phyloP scores from a whole-genome alignment of 2,888 invertebrate species.

The Cerastis leucographa region DNA sequence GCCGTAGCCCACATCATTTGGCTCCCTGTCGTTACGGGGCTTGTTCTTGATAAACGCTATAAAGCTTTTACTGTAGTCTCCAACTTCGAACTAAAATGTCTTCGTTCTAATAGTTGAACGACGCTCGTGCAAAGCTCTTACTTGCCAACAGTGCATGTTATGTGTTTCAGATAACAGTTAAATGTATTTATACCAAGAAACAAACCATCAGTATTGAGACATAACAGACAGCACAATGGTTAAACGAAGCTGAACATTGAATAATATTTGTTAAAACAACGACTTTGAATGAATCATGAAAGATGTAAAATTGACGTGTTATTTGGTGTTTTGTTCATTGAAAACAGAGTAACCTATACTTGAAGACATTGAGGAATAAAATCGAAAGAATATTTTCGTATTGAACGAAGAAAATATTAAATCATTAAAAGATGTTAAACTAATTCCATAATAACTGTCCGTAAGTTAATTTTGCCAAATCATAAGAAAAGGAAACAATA shows the following conservation, averaged over 20 bases:
- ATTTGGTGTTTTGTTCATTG: slow-evolving; percentile 44
- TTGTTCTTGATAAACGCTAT: slow-evolving; percentile 79
- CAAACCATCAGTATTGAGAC: slow-evolving; percentile 29
- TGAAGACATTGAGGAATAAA: slow-evolving; percentile 20
- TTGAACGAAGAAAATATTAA: slow-evolving; percentile 14
- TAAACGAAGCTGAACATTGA: slow-evolving; percentile 48
- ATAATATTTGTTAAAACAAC: slow-evolving; percentile 39
- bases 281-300: slow-evolving; percentile 57
- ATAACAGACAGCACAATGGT: slow-evolving; percentile 44
- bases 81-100: slow-evolving; percentile 71
- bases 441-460: slow-evolving; percentile 26
- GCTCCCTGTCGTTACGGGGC: slow-evolving; percentile 77
- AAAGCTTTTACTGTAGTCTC: slow-evolving; percentile 80
- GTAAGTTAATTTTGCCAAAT: slow-evolving; percentile 40
- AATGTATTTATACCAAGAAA: slow-evolving; percentile 36
- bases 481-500: slow-evolving; percentile 52
- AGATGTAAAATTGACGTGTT: slow-evolving; percentile 63
- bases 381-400: slow-evolving; percentile 21
- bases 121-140: slow-evolving; percentile 60
- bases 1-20: slow-evolving; percentile 80
- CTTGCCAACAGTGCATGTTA: slow-evolving; percentile 33
- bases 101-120: slow-evolving; percentile 60
- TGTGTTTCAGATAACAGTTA: slow-evolving; percentile 47
- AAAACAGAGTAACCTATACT: slow-evolving; percentile 45
- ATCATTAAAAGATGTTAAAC: slow-evolving; percentile 15